Evolutionary conservation across 2,113 vertebrate genomes (phyloP), one percentile per base, ranked within the genome.

Genomic region (Microtus montanus): DNA sequence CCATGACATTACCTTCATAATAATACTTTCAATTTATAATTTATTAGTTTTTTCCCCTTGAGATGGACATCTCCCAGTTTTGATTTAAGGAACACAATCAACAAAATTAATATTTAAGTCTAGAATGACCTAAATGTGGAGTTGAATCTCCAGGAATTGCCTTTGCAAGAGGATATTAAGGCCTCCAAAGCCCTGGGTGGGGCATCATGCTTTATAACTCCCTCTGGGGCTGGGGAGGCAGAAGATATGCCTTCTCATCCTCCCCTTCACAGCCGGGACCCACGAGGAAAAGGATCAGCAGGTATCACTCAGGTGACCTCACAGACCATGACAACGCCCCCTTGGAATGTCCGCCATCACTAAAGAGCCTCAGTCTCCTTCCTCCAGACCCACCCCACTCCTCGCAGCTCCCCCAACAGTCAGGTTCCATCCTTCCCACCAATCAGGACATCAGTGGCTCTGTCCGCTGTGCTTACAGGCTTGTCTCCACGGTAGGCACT

Each of bases 1-100:
- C 87, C 3, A 0, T 44, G 79, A 89, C 58, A 44, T 49, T 33
- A 49, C 80, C 89, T 90, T 89, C 90, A 74, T 70, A 77, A 92
- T 35, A 61, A 83, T 52, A 87, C 79, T 63, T 93, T 49, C 94
- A 41, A 70, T 96, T 91, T 92, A 93, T 94, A 91, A 97, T 96
- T 87, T 88, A 92, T 79, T 82, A 68, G 49, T n/a, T 74, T 80
- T 77, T 22, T 0, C 47, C 54, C 88, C 90, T 28, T 3, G 47
- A 95, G 63, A 79, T 24, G 54, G 92, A 77, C 54, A 12, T 82
- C 93, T 94, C 91, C 82, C 33, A 89, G 86, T 93, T 95, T 93
- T 58, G 94, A 94, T 94, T 92, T 96, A 89, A 95, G 87, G 87
- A 89, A 95, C 68, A 82, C 95, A 87, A 92, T 96, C 97, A 93